These are phyloP conservation scores for Lathronympha strigana DNA, from an alignment of 2,888 invertebrate species.

Conservation along the genomic window DNA sequence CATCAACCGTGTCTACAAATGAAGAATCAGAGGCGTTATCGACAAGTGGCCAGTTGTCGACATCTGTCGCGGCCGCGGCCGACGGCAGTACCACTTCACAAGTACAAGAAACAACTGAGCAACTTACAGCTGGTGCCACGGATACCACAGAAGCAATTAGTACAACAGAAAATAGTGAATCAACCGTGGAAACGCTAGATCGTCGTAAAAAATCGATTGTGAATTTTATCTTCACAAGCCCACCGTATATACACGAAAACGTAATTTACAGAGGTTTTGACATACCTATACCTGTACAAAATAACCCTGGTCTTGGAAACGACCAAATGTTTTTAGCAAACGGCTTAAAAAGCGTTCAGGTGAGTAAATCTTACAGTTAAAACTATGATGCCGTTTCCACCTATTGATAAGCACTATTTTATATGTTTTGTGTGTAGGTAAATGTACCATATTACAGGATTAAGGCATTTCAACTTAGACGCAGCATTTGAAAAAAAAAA, in stretches of 20 bases:
- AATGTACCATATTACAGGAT: too few relatives aligned
- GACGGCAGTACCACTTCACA: not conserved
- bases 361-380: slow-evolving; percentile 47
- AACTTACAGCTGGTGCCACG: slow-evolving; percentile 39
- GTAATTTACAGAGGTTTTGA: slow-evolving; percentile 70
- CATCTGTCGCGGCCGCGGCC: not conserved
- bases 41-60: not conserved
- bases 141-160: slow-evolving; percentile 49
- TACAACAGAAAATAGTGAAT: slow-evolving; percentile 49
- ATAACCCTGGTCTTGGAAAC: slow-evolving; percentile 56
- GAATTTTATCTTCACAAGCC: slow-evolving; percentile 73
- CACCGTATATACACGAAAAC: slow-evolving; percentile 70
- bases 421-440: not conserved
- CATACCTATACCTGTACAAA: slow-evolving; percentile 54
- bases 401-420: not conserved
- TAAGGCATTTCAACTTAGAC: too few relatives aligned
- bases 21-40: slow-evolving; percentile 1
- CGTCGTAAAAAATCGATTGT: slow-evolving; percentile 74
- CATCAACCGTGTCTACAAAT: not conserved
- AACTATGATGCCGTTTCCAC: too few relatives aligned
- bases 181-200: slow-evolving; percentile 66
- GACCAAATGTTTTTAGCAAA: slow-evolving; percentile 73
- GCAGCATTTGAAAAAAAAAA: too few relatives aligned
- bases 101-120: slow-evolving; percentile 39
- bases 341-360: slow-evolving; percentile 74